Base-by-base conservation (phyloP, 2,113 vertebrate species). In the Carollia perspicillata region DNA sequence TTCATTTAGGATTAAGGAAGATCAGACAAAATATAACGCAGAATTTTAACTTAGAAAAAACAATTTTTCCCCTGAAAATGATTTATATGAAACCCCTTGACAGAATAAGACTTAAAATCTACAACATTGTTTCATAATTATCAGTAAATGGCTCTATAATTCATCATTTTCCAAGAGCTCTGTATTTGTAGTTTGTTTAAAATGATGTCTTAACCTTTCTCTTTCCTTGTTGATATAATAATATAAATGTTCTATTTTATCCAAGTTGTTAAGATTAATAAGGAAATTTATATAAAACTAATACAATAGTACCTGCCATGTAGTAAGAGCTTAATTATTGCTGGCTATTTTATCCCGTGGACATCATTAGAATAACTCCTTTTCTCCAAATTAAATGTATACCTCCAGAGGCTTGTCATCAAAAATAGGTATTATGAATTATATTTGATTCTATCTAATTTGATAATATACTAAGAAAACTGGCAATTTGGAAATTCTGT, bases 151-250 rank as follows among this genome's bases (percentile, higher is more conserved):
- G 28, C 47, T 86, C 60, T 40, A 35, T 66, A 93, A 94, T 7
- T 96, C 23, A 47, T 86, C 58, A 87, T 96, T 95, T 90, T 80
- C 85, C 23, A 53, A 68, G 30, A 68, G 26, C 37, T 95, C 30
- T 92, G 11, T 81, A 88, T 94, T 96, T 94, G 55, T 80, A 92
- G 0, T 30, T 55, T 44, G 17, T 89, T 95, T 75, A 80, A 97
- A 94, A 90, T 75, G n/a, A 95, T 81, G 26, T 83, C 47, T 89
- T 93, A 93, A 96, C 47, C 23, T 90, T 35, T 85, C 40, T 77
- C 18, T 84, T 93, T 93, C 49, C 80, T 84, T 47, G 47, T 44
- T 44, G 79, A 2, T 37, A 58, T 58, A 81, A 77, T 55, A 65
- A 42, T 30, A 5, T 37, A 95, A 87, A 37, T 77, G 49, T 78